Evolutionary conservation across 2,113 vertebrate genomes (phyloP).

Genomic region (Lates calcarifer): DNA sequence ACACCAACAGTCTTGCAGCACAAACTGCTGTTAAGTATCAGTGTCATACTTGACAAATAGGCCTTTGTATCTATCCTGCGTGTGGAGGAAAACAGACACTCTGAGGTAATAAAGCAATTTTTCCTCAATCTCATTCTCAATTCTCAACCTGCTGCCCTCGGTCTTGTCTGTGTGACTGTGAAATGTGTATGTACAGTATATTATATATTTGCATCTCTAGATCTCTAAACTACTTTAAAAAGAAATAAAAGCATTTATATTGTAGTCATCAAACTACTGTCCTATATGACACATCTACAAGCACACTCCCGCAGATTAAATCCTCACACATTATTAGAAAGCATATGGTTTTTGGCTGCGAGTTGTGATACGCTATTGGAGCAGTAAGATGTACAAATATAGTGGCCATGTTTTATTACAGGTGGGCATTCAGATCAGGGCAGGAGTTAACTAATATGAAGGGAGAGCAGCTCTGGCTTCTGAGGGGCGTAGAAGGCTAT

Average conservation of each 20-base stretch:
- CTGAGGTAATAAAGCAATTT: slow-evolving; percentile 23
- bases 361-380: not conserved
- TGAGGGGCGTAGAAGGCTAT: not conserved
- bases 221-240: not conserved
- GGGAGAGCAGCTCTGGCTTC: not conserved
- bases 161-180: not conserved
- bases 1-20: slow-evolving; percentile 23
- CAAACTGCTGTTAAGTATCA: slow-evolving; percentile 38
- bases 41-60: slow-evolving; percentile 58
- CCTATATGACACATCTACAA: not conserved
- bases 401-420: slow-evolving; percentile 28
- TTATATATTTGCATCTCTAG: not conserved
- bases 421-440: slow-evolving; percentile 10
- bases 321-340: not conserved
- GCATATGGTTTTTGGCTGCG: not conserved
- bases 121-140: slow-evolving; percentile 46
- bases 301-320: not conserved
- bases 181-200: not conserved
- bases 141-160: slow-evolving; percentile 31
- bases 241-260: not conserved
- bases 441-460: slow-evolving; percentile 12
- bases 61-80: slow-evolving; percentile 31
- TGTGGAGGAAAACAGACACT: slow-evolving; percentile 18
- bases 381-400: slow-evolving; percentile 5
- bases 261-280: not conserved